Conservation (phyloP, 2,113 vertebrate genomes). For the Tachysurus vachellii region DNA sequence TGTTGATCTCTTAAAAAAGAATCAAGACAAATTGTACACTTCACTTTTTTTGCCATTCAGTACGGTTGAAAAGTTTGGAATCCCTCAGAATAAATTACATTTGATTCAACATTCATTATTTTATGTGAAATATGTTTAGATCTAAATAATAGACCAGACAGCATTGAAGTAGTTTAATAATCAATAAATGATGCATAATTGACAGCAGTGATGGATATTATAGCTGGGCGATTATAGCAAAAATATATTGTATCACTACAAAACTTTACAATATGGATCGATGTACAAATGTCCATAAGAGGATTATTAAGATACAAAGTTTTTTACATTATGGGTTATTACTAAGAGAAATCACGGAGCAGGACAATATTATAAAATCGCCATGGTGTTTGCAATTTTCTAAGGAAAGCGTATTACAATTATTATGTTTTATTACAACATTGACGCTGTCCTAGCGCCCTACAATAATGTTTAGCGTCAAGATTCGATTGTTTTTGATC, state of each 20-base stretch:
- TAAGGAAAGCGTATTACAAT: background rate
- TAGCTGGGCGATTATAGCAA: background rate
- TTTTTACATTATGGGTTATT: background rate
- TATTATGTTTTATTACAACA: background rate
- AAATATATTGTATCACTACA: background rate
- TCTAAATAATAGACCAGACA: background rate
- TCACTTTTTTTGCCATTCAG: background rate
- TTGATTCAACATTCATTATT: background rate
- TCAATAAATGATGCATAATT: background rate
- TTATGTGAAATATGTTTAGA: background rate
- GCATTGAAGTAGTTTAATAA: background rate
- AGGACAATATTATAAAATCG: background rate
- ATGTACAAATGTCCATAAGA: background rate
- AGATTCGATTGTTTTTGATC: background rate
- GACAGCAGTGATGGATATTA: background rate
- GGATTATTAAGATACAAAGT: background rate
- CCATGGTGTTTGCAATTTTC: background rate
- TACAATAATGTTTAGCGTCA: background rate
- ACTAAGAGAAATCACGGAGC: too few species aligned
- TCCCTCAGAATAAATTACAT: background rate
- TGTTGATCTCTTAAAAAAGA: conserved; percentile 5
- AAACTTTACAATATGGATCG: background rate
- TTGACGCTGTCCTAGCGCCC: too few species aligned
- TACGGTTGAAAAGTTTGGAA: background rate
- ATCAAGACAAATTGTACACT: background rate